Base-by-base conservation (phyloP, 2,888 invertebrate genomes). In the Melanchra persicariae region DNA sequence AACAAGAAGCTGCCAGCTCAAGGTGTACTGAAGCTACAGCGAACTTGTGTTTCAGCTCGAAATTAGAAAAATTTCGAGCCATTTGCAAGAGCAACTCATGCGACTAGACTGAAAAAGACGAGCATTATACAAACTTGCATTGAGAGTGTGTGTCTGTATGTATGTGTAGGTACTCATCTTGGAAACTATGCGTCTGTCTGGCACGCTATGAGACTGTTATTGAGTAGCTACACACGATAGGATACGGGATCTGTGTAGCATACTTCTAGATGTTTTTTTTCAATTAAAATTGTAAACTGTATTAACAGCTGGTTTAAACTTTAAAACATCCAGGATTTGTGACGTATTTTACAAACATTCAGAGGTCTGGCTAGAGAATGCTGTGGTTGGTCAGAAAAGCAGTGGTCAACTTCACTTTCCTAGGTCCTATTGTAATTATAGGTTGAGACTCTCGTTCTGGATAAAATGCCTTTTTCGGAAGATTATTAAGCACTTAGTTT, bases 21-120 rank as follows among this genome's bases (percentile, higher is more conserved):
- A 26, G 49, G 60, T 49, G 34, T 26, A 52, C 26, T 54, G 43
- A 45, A 66, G 45, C 54, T 71, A 70, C 62, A n/a, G 45, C 17
- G 19, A 81, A 79, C 81, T 76, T 61, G 54, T 26, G 77, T 81
- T 76, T 76, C 49, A 67, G 58, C 49, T 67, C 7, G 49, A 77
- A 81, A 81, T 77, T 81, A 66, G 66, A 79, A 81, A 70, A 66
- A 80, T 17, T 8, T 70, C 54, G 17, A 76, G 81, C 65, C 19
- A 52, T 76, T 81, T 62, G 61, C 58, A 30, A n/a, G 15, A 34
- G 62, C 54, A 54, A 62, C 40, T 80, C 81, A 75, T 69, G 77
- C 69, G 68, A 45, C 59, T 47, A 43, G 57, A 30, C 51, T 17
- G 43, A n/a, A 37, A 74, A 55, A 62, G n/a, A 26, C 74, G 22